These are phyloP conservation scores for Deroptyus accipitrinus DNA, from an alignment of 2,113 vertebrate genomes.

Conservation along the genomic window DNA sequence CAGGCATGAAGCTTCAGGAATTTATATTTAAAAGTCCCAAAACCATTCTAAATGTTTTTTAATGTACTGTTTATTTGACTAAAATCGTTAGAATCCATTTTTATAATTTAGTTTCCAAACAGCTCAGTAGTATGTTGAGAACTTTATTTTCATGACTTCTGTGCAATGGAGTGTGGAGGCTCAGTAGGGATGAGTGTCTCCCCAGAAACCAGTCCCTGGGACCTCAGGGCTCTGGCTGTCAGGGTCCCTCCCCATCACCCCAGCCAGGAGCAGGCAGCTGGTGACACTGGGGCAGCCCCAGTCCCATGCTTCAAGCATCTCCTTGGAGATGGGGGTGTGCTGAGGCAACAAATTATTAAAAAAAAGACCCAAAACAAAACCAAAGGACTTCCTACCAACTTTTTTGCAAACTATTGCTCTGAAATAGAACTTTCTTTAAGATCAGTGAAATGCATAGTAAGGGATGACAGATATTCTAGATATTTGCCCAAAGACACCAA, in stretches of 20 bases:
- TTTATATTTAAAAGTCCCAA: background rate
- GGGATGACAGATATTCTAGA: background rate
- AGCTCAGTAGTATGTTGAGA: background rate
- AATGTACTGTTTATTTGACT: background rate
- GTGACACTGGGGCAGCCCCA: background rate
- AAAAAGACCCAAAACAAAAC: background rate
- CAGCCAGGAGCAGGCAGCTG: background rate
- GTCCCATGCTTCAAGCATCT: background rate
- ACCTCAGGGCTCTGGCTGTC: background rate
- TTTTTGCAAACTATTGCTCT: background rate
- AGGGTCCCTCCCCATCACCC: accelerated
- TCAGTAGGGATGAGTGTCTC: background rate
- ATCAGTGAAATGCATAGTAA: background rate
- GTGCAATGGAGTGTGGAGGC: background rate
- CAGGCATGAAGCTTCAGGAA: background rate
- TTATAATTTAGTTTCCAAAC: background rate
- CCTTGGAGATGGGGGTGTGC: background rate
- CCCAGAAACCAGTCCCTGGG: background rate
- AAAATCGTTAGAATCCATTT: background rate
- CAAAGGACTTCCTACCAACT: background rate
- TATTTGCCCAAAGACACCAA: background rate
- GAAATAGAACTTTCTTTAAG: background rate
- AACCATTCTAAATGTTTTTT: background rate
- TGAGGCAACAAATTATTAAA: background rate
- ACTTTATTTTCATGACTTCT: background rate